Percentiles rank a stretch among this genome's conserved stretches.
Evolutionary conservation across 2,113 vertebrate genomes (phyloP).

Genomic region (Myrmecobius fasciatus): DNA sequence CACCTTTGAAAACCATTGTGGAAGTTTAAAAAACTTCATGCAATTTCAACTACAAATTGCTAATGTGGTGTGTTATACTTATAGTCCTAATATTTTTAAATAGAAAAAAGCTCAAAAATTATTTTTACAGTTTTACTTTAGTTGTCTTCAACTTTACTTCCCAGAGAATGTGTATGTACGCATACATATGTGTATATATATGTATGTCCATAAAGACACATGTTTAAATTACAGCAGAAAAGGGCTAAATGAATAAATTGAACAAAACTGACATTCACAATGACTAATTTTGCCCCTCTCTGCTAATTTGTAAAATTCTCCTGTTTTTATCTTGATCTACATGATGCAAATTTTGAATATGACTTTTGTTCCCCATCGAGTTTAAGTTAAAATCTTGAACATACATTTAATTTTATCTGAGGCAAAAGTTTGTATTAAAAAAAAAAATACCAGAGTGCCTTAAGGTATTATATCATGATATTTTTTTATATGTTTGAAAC

Average conservation of each 20-base stretch:
- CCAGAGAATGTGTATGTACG: no score
- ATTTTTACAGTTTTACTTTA: no score
- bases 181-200: no score
- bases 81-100: no score
- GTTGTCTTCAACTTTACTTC: no score
- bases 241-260: not conserved
- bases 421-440: not conserved
- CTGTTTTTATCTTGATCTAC: not conserved
- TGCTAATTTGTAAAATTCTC: not conserved
- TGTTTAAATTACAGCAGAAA: not conserved
- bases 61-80: no score
- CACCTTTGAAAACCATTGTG: no score
- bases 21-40: no score
- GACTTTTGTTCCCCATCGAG: not conserved
- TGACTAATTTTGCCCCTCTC: not conserved
- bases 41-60: no score
- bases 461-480: not conserved
- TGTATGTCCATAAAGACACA: not conserved
- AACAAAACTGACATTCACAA: not conserved
- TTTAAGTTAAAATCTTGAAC: not conserved
- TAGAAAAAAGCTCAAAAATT: no score
- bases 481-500: not conserved
- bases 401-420: not conserved
- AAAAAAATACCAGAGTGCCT: not conserved
- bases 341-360: not conserved